These are phyloP conservation scores for Leptocoma aspasia DNA, from an alignment of 2,113 vertebrate genomes.

Conservation along the genomic window DNA sequence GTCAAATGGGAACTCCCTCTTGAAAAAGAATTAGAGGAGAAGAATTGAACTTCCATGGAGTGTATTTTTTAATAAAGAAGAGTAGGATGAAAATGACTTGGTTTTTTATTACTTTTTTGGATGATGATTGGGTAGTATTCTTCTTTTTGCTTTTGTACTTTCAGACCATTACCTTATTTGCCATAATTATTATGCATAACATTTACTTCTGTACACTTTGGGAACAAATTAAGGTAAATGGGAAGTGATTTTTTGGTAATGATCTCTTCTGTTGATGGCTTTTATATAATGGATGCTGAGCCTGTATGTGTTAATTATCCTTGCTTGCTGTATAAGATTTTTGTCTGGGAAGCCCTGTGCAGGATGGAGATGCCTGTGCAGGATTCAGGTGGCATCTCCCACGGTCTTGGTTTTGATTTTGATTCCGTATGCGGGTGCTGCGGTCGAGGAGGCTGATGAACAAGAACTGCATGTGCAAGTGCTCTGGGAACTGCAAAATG, in stretches of 20 bases:
- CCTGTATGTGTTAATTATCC: not conserved
- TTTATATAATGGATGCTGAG: not conserved
- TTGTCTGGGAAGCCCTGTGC: not conserved
- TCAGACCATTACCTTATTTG: not conserved
- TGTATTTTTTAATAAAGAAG: not conserved
- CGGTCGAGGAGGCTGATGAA: not conserved
- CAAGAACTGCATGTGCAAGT: not conserved
- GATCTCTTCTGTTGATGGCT: not conserved
- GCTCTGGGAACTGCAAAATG: not conserved
- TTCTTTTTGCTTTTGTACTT: not conserved
- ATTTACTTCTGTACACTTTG: not conserved
- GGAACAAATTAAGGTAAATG: not conserved
- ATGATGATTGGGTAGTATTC: not conserved
- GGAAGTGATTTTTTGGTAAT: not conserved
- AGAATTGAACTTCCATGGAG: not conserved
- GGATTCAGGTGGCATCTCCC: not conserved
- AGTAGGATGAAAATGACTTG: not conserved
- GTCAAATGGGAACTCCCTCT: slow-evolving; percentile 15
- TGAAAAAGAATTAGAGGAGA: not conserved
- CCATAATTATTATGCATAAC: not conserved
- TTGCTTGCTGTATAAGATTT: not conserved
- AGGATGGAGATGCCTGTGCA: not conserved
- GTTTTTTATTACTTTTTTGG: not conserved
- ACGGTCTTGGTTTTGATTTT: rapidly evolving
- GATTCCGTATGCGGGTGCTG: not conserved